phyloP scores from a whole-genome alignment of 2,888 invertebrate species.

The Polymixis lichenea region DNA sequence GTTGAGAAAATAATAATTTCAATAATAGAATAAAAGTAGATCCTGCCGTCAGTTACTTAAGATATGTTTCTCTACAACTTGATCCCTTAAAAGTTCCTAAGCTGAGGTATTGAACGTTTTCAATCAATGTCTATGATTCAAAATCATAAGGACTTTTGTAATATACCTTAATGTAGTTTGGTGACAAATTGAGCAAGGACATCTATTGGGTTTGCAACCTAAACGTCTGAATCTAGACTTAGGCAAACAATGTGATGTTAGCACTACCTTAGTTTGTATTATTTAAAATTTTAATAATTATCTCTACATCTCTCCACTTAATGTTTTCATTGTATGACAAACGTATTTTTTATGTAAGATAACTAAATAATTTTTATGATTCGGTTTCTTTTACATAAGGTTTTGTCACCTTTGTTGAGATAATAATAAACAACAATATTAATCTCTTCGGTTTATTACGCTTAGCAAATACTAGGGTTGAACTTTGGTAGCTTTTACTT shows the following conservation, averaged over 20 bases:
- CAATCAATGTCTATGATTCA: slow-evolving; percentile 59
- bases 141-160: slow-evolving; percentile 53
- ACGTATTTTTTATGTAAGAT: slow-evolving; percentile 16
- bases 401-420: slow-evolving; percentile 33
- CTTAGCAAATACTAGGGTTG: slow-evolving; percentile 59
- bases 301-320: slow-evolving; percentile 36
- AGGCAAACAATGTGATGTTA: slow-evolving; percentile 81
- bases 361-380: slow-evolving; percentile 38
- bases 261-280: slow-evolving; percentile 73
- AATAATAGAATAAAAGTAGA: not conserved
- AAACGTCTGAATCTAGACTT: slow-evolving; percentile 68
- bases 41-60: slow-evolving; percentile 28
- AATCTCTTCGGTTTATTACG: slow-evolving; percentile 50
- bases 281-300: slow-evolving; percentile 71
- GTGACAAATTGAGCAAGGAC: slow-evolving; percentile 55
- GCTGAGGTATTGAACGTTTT: slow-evolving; percentile 64
- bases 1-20: not conserved
- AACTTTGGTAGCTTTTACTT: slow-evolving; percentile 52
- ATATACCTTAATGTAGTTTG: slow-evolving; percentile 46
- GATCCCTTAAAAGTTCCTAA: slow-evolving; percentile 66
- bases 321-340: slow-evolving; percentile 44
- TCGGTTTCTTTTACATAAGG: slow-evolving; percentile 23
- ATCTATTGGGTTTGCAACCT: slow-evolving; percentile 65
- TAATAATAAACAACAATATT: slow-evolving; percentile 39
- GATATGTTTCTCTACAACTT: slow-evolving; percentile 50